These are phyloP conservation scores for Ylistrum balloti DNA, from an alignment of 1,140 invertebrate species.

Conservation along the genomic window DNA sequence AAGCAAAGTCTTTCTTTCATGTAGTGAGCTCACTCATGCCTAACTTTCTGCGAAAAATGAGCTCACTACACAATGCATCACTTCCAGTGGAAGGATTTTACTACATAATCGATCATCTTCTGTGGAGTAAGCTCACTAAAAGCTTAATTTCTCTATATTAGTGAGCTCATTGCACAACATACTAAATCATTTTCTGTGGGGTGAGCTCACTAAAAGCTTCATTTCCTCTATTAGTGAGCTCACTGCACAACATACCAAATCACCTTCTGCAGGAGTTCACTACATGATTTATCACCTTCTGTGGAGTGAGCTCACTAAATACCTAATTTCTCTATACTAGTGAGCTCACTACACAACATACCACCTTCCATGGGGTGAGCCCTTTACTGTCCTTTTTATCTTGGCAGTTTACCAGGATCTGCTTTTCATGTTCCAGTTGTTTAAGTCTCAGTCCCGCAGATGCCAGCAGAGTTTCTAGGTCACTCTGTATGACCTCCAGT, in stretches of 20 bases:
- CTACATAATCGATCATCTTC: conserved; percentile 58
- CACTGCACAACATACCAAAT: conserved; percentile 73
- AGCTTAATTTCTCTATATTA: conserved; percentile 81
- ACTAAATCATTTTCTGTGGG: neutral
- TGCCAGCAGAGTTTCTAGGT: conserved; percentile 93
- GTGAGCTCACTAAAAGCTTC: neutral
- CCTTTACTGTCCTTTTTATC: conserved; percentile 80
- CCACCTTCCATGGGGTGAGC: conserved; percentile 81
- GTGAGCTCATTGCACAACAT: conserved; percentile 65
- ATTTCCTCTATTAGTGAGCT: neutral
- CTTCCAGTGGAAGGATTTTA: conserved; percentile 79
- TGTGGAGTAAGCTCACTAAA: neutral
- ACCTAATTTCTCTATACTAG: neutral
- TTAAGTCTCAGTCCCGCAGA: conserved; percentile 90
- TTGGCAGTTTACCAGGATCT: conserved; percentile 80
- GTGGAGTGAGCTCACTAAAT: neutral
- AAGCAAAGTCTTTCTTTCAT: neutral
- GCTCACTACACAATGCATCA: conserved; percentile 72
- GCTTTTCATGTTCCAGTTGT: conserved; percentile 88
- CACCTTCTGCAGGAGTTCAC: conserved; percentile 79
- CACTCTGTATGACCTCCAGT: conserved; percentile 91
- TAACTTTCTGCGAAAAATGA: neutral
- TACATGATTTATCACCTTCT: conserved; percentile 50
- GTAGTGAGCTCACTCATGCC: neutral
- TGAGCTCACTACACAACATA: conserved; percentile 63